phyloP scores from a whole-genome alignment of 1,140 invertebrate genomes.

The Euwallacea similis region DNA sequence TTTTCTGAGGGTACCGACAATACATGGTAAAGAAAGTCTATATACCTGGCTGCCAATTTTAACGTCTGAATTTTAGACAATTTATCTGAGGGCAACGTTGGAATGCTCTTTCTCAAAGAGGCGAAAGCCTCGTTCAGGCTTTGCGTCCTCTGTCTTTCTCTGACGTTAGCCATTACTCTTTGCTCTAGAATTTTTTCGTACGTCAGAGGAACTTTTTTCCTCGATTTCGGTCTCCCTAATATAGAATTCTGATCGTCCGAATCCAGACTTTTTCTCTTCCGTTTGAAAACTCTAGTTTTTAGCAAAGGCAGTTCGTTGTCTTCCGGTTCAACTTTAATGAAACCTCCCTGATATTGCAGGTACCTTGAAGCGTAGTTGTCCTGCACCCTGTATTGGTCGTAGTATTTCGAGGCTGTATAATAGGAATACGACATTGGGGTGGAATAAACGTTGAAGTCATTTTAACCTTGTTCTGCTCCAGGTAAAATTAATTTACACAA shows the following conservation, averaged over 20 bases:
- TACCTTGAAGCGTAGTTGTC: constrained; percentile 28
- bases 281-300: constrained; percentile 41
- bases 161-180: constrained; percentile 91
- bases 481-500: constrained; percentile 44
- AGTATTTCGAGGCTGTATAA: constrained; percentile 32
- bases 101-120: constrained; percentile 90
- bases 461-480: constrained; percentile 29
- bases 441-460: constrained; percentile 36
- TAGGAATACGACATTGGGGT: constrained; percentile 27
- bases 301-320: constrained; percentile 42
- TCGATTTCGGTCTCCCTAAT: constrained; percentile 41
- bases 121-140: constrained; percentile 96
- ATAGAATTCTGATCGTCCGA: constrained; percentile 50
- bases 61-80: no score
- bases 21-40: no score
- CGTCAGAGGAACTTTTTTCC: constrained; percentile 53
- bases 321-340: constrained; percentile 50
- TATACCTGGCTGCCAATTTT: no score
- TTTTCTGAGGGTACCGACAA: no score
- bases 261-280: constrained; percentile 47
- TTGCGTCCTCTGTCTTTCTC: constrained; percentile 96
- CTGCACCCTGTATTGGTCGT: constrained; percentile 41
- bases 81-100: no score
- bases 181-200: constrained; percentile 75
- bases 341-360: constrained; percentile 26